phyloP scores from a whole-genome alignment of 2,113 vertebrate genomes.

The Deroptyus accipitrinus region DNA sequence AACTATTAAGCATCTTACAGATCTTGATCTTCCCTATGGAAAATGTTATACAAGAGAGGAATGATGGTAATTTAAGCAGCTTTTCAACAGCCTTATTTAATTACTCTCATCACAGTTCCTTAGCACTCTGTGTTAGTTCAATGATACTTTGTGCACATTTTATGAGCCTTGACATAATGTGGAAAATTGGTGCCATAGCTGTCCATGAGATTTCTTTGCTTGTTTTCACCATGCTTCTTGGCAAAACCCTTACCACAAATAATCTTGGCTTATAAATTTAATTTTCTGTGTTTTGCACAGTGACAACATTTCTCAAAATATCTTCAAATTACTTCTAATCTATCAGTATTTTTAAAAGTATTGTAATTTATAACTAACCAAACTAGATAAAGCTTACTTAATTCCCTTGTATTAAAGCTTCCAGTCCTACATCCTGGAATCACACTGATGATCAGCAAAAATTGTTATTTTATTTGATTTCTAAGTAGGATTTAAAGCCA shows the following conservation, averaged over 20 bases:
- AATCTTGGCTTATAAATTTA: not conserved
- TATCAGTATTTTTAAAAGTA: not conserved
- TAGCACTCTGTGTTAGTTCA: not conserved
- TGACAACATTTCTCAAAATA: not conserved
- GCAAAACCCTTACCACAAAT: not conserved
- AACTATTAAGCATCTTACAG: not conserved
- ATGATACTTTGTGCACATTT: not conserved
- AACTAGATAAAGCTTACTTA: not conserved
- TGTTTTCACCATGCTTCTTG: not conserved
- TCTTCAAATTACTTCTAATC: not conserved
- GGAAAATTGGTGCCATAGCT: not conserved
- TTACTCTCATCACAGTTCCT: not conserved
- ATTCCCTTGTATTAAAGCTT: not conserved
- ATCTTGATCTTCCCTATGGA: not conserved
- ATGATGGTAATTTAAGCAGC: not conserved
- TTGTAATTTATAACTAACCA: not conserved
- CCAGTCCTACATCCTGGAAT: not conserved
- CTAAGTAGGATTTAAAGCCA: not conserved
- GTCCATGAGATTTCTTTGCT: not conserved
- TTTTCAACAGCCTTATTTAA: not conserved
- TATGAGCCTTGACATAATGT: not conserved
- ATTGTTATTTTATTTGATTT: not conserved
- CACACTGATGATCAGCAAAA: not conserved
- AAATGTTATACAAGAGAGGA: not conserved
- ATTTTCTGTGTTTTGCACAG: not conserved